Evolutionary conservation across 2,888 invertebrate genomes (phyloP), one percentile per base, ranked within the genome.

Genomic region (Pseudococcus viburni): DNA sequence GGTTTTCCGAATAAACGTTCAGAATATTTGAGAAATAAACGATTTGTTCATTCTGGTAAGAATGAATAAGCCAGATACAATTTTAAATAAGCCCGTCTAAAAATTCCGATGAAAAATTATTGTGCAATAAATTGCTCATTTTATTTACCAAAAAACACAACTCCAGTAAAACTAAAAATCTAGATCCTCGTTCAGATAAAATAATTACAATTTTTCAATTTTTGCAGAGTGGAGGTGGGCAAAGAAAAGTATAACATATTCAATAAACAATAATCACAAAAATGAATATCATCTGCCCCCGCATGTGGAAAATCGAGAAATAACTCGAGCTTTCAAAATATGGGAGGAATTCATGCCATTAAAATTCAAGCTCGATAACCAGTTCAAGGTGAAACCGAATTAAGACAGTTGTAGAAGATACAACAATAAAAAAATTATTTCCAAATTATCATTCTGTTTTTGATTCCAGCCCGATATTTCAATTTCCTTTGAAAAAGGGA

Each of bases 401-500:
- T 15, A n/a, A n/a, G 4, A 51, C 11, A 51, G 15, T 55, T n/a
- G n/a, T 55, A 55, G 26, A 33, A 55, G n/a, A 55, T 55, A 55
- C 55, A 8, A 51, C 51, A 15, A 17, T 15, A 51, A 17, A 17
- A 15, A 51, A 55, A 42, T 42, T 0, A 42, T 42, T 42, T 42
- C 9, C 6, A 42, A 42, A 8, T 9, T 9, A 42, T 42, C 42
- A 9, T 9, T 55, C n/a, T 42, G 12, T 11, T 26, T 68, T 73
- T 48, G 17, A n/a, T n/a, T 86, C 0, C 11, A 88, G 88, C 33
- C 46, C 6, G 51, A 85, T 22, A 88, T 88, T 15, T 33, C 22
- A 22, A 19, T 88, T 84, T 55, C 39, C 17, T 88, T 88, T 85
- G 68, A 33, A 46, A 88, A 19, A 51, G 33, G 42, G 9, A 39